Evolutionary conservation across 2,113 vertebrate species (phyloP).

Genomic region (Rhynchopsitta pachyrhyncha): DNA sequence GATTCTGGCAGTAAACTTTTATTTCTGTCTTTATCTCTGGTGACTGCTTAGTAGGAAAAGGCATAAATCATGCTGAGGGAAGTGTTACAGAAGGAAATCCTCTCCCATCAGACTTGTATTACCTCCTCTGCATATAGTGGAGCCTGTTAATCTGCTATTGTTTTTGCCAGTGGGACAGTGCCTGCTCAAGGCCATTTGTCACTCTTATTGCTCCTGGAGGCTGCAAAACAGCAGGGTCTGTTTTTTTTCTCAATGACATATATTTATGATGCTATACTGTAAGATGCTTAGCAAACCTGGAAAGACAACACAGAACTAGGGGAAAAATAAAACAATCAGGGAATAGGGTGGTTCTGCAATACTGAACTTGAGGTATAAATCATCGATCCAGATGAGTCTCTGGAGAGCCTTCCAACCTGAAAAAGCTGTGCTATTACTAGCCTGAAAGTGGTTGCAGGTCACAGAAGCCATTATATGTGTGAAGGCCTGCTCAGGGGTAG

Average conservation of each 20-base stretch:
- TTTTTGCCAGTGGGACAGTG: slow-evolving; percentile 3
- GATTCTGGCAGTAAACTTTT: not conserved
- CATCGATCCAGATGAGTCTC: not conserved
- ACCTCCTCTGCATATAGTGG: not conserved
- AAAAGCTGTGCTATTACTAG: slow-evolving; percentile 15
- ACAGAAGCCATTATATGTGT: not conserved
- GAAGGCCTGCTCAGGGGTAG: not conserved
- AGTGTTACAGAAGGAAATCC: slow-evolving; percentile 2
- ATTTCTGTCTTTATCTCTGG: not conserved
- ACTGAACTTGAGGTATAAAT: slow-evolving; percentile 14
- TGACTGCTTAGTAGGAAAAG: not conserved
- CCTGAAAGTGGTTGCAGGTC: not conserved
- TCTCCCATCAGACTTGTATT: not conserved
- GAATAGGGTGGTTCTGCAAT: slow-evolving; percentile 1
- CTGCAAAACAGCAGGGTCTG: not conserved
- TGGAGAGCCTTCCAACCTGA: not conserved
- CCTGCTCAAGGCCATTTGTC: slow-evolving; percentile 26
- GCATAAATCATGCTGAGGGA: not conserved
- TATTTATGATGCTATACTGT: slow-evolving; percentile 19
- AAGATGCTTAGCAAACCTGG: slow-evolving; percentile 11
- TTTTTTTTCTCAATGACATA: not conserved
- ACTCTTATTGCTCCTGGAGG: slow-evolving; percentile 28
- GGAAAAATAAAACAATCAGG: not conserved
- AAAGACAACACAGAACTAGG: not conserved
- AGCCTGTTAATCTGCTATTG: slow-evolving; percentile 27